Evolutionary conservation across 2,888 invertebrate species (phyloP).

Genomic region (Troglohyphantes excavatus): DNA sequence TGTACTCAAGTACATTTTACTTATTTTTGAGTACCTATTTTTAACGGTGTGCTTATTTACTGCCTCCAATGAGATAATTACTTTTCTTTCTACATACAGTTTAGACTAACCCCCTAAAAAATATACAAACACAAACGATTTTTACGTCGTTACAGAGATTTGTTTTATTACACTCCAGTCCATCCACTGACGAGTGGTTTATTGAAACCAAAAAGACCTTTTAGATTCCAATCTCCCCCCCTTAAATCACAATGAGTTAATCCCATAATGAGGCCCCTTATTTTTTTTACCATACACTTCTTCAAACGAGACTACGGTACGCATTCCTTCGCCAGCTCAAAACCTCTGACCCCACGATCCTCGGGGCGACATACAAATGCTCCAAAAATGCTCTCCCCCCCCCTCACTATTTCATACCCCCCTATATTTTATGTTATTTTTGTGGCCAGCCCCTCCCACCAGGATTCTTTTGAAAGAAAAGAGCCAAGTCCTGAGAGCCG

Average conservation of each 20-base stretch:
- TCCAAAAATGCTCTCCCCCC: neutral
- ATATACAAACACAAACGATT: too few relatives aligned
- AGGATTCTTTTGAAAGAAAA: neutral
- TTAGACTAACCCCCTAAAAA: too few relatives aligned
- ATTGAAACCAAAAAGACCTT: neutral
- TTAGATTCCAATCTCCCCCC: neutral
- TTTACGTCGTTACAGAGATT: too few relatives aligned
- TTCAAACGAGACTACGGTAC: neutral
- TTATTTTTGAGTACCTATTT: too few relatives aligned
- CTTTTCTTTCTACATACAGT: too few relatives aligned
- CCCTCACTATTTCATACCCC: slow-evolving; percentile 15
- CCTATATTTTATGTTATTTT: slow-evolving; percentile 27
- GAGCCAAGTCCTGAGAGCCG: too few relatives aligned
- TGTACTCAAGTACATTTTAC: too few relatives aligned
- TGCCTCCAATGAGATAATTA: too few relatives aligned
- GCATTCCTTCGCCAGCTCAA: neutral
- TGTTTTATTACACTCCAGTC: too few relatives aligned
- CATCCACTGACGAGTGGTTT: neutral
- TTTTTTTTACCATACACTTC: neutral
- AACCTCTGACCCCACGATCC: neutral
- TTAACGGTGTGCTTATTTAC: too few relatives aligned
- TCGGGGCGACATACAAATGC: neutral
- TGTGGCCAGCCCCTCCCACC: slow-evolving; percentile 44
- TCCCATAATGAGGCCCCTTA: slow-evolving; percentile 9
- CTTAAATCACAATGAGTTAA: slow-evolving; percentile 9